Evolutionary conservation across 1,140 invertebrate genomes (phyloP), one percentile per base, ranked within the genome.

Genomic region (Leucophenga varia): DNA sequence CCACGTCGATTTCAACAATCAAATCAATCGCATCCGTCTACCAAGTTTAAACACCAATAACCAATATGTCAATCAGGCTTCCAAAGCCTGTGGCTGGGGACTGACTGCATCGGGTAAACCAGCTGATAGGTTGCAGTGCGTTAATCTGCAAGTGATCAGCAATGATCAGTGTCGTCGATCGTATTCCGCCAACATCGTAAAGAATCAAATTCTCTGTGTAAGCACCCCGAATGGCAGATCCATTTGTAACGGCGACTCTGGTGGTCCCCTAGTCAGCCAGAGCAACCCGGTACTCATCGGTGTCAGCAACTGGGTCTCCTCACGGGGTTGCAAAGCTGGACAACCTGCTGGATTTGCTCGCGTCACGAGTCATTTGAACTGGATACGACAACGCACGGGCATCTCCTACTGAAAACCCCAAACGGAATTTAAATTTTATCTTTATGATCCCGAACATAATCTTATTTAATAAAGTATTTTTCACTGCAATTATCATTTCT

Each of bases 271-370:
- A 22, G 61, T 72, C 0, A 75, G 77, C 35, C 39, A 50, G 6
- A 77, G 77, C 41, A 31, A 36, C 2, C 38, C 45, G 7, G 64
- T 68, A 0, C 67, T 75, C 25, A 64, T 80, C 9, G 79, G 80
- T 19, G 60, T 80, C 8, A 64, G 77, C 2, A 79, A 46, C 8
- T 54, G 48, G 31, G 46, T 34, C 10, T 41, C 31, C 3, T 9
- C 4, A 3, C 9, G 18, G 2, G 49, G 49, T 21, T 54, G 52
- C n/a, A 4, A 45, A 38, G 38, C 34, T 4, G 78, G 76, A 17
- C 64, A 54, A 30, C 79, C 79, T 20, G 68, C 71, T 25, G 79
- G 70, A 6, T 79, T 67, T 50, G 74, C 76, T 2, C 71, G 78
- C 46, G 61, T 79, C 19, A 77, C 76, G 4, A 69, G 55, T 30